Conservation (phyloP, 2,888 invertebrate species). For the Epirrhoe tristata region DNA sequence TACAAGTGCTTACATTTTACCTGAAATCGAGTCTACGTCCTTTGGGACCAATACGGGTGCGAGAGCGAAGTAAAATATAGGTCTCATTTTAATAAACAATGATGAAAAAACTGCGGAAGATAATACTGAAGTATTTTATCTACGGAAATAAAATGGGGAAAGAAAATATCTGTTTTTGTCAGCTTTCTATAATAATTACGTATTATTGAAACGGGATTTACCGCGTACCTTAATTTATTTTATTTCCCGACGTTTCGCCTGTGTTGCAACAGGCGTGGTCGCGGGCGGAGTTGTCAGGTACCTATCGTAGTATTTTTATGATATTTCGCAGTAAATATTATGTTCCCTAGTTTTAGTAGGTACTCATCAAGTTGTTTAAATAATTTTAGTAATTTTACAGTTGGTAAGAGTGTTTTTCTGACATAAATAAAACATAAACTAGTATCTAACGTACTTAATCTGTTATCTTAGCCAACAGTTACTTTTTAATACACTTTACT, state of each 20-base stretch:
- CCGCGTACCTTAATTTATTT: too few species aligned
- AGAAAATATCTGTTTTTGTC: not conserved
- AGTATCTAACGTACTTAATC: slow-evolving; percentile 4
- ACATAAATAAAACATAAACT: not conserved
- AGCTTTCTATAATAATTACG: not conserved
- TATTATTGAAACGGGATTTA: too few species aligned
- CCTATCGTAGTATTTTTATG: too few species aligned
- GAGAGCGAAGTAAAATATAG: slow-evolving; percentile 16
- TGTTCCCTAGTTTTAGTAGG: too few species aligned
- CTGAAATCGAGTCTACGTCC: slow-evolving; percentile 29
- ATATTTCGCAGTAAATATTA: too few species aligned
- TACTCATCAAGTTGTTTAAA: too few species aligned
- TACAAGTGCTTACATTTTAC: slow-evolving; percentile 24
- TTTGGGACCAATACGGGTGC: slow-evolving; percentile 15
- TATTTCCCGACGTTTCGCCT: too few species aligned
- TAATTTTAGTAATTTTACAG: not conserved
- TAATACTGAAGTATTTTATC: slow-evolving; percentile 3
- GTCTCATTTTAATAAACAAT: slow-evolving; percentile 27
- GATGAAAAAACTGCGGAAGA: slow-evolving; percentile 12
- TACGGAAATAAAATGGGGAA: not conserved
- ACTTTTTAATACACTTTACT: slow-evolving; percentile 41
- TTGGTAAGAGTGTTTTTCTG: not conserved
- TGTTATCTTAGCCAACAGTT: slow-evolving; percentile 6
- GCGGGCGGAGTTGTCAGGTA: too few species aligned
- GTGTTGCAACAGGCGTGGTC: too few species aligned